A percentile compares a stretch with the other conserved stretches of the same genome.
phyloP scores from a whole-genome alignment of 2,113 vertebrate species.

The Bufo bufo region DNA sequence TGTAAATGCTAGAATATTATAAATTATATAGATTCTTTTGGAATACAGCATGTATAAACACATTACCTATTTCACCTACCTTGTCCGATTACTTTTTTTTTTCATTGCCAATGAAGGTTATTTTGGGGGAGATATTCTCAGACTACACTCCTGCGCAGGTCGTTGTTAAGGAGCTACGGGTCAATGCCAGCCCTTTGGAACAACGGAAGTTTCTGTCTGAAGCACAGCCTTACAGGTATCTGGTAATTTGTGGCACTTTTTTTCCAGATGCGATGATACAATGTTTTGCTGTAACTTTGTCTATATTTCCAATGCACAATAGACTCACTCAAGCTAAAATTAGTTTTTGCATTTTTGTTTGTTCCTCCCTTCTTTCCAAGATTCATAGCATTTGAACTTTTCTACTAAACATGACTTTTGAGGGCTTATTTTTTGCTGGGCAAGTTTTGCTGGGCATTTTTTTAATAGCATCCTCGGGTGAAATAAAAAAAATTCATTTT shows the following conservation, averaged over 20 bases:
- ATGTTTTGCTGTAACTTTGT: neutral
- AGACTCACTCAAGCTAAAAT: neutral
- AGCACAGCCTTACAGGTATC: conserved; percentile 88
- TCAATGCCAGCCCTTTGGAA: conserved; percentile 85
- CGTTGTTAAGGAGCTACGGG: conserved; percentile 90
- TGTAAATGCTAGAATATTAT: neutral
- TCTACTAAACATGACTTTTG: too few relatives aligned
- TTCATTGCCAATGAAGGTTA: conserved; percentile 74
- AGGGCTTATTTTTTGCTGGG: too few relatives aligned
- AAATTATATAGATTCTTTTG: too few relatives aligned
- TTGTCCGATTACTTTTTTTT: conserved; percentile 35
- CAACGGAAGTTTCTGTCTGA: conserved; percentile 91
- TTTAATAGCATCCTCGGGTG: too few relatives aligned
- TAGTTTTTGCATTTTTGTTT: too few relatives aligned
- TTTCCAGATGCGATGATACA: neutral
- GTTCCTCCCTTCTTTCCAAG: too few relatives aligned
- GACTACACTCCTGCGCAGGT: conserved; percentile 88
- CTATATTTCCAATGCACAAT: neutral
- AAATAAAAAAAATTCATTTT: too few relatives aligned
- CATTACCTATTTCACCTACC: conserved; percentile 18
- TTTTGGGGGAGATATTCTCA: conserved; percentile 89
- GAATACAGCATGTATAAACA: neutral
- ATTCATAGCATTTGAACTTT: too few relatives aligned
- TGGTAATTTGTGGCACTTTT: neutral
- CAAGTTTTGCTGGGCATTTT: too few relatives aligned